Evolutionary conservation across 2,113 vertebrate species (phyloP).

Genomic region (Campylomormyrus tamandua): DNA sequence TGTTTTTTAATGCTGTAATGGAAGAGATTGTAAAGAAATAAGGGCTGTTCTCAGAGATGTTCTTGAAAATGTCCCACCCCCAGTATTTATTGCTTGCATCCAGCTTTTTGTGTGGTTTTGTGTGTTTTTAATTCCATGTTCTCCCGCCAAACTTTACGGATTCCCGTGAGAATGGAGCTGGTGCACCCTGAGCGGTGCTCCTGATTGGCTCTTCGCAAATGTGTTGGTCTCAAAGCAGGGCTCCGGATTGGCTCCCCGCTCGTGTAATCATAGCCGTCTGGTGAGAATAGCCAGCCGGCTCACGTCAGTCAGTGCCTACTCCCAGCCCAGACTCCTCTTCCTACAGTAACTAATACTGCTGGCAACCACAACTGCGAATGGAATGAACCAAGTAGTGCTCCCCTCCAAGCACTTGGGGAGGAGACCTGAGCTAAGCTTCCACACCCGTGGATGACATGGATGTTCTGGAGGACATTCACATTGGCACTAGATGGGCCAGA

Average conservation of each 20-base stretch:
- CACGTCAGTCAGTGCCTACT: not conserved
- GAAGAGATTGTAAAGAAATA: conserved; percentile 11
- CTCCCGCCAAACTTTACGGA: not conserved
- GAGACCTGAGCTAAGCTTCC: not conserved
- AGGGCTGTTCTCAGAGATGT: conserved; percentile 25
- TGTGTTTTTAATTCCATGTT: not conserved
- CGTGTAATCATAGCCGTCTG: not conserved
- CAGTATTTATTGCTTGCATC: conserved; percentile 28
- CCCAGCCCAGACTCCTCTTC: not conserved
- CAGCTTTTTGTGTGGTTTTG: conserved; percentile 29
- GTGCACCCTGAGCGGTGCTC: not conserved
- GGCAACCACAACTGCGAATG: not conserved
- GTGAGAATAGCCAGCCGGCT: not conserved
- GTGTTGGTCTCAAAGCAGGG: not conserved
- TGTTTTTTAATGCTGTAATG: conserved; percentile 10
- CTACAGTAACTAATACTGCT: not conserved
- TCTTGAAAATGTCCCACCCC: conserved; percentile 11
- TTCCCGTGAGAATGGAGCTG: not conserved
- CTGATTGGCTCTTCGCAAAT: not conserved
- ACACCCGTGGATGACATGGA: not conserved
- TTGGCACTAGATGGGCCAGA: not conserved
- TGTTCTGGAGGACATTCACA: not conserved
- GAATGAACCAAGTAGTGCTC: not conserved
- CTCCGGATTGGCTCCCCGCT: not conserved
- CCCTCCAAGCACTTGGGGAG: not conserved